Evolutionary conservation across 2,888 invertebrate species (phyloP).

Genomic region (Deilephila porcellus): DNA sequence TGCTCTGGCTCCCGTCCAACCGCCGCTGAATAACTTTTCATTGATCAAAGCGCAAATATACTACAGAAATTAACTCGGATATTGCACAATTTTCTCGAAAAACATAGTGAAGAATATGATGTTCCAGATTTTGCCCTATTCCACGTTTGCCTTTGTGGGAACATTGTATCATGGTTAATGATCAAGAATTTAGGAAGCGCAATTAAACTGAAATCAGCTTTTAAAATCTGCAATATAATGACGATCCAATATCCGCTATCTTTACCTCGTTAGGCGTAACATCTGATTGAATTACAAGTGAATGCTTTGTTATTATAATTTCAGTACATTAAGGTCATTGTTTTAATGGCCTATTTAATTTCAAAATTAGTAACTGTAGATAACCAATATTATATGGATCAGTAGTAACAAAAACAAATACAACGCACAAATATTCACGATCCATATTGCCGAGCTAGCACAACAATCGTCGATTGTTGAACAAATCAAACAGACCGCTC

Average conservation of each 20-base stretch:
- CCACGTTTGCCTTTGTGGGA: neutral
- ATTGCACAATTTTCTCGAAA: neutral
- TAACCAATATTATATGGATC: neutral
- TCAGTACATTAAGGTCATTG: neutral
- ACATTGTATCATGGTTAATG: neutral
- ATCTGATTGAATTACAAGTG: neutral
- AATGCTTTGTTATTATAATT: neutral
- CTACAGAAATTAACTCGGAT: constrained; percentile 7
- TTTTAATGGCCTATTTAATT: neutral
- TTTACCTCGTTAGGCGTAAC: neutral
- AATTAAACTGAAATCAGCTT: neutral
- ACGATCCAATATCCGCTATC: neutral
- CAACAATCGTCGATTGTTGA: constrained; percentile 4
- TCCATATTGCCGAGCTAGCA: neutral
- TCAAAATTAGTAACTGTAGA: neutral
- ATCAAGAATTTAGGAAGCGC: constrained; percentile 3
- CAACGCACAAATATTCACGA: neutral
- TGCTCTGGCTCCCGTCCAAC: constrained; percentile 30
- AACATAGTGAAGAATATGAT: neutral
- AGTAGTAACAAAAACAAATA: neutral
- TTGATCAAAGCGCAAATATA: constrained; percentile 26
- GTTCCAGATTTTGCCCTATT: neutral
- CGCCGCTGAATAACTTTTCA: constrained; percentile 24
- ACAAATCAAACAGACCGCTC: constrained; percentile 7
- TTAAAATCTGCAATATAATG: neutral